Evolutionary conservation across 2,113 vertebrate genomes (phyloP), one percentile per base, ranked within the genome.

Genomic region (Ornithorhynchus anatinus): DNA sequence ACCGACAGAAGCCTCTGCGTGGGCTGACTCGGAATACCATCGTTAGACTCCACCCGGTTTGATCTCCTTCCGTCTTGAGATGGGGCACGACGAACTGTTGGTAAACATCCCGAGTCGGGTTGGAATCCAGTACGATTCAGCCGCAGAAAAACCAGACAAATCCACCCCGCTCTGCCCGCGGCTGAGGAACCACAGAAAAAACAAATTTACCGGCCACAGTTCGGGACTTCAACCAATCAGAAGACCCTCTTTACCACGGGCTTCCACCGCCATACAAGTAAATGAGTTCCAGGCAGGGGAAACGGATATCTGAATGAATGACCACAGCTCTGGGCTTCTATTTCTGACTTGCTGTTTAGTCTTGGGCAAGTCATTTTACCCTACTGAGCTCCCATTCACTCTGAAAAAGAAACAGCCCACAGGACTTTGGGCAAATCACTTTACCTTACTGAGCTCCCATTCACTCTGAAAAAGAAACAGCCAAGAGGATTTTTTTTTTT

Each of bases 261-360:
- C 69, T 22, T 3, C n/a, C 59, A 59, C 72, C 12, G 47, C 58
- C 15, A 12, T 20, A n/a, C n/a, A 15, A 33, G 32, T 37, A 52
- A 20, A 38, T 48, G 47, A 13, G 10, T 42, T 63, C 25, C 40
- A 14, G 27, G 58, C 59, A 19, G 38, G 15, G 12, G 33, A 42
- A 33, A 16, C 38, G 33, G 23, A 47, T 23, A 23, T 52, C 17
- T 1, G 6, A 66, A 39, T 59, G 19, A 44, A 40, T 10, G 56
- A 42, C 19, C 33, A 45, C 15, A 10, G 3, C 20, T 23, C 32
- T 7, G 32, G 15, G 7, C 20, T 73, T 76, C 40, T 35, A 39
- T 75, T 20, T 61, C 7, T 0, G 47, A 60, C 81, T 66, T 72
- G 44, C 36, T 67, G 54, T 32, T 77, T 75, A 65, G 42, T 54